These are phyloP conservation scores for Caiman crocodilus DNA, from an alignment of 2,797 vertebrate genomes.

Conservation along the genomic window DNA sequence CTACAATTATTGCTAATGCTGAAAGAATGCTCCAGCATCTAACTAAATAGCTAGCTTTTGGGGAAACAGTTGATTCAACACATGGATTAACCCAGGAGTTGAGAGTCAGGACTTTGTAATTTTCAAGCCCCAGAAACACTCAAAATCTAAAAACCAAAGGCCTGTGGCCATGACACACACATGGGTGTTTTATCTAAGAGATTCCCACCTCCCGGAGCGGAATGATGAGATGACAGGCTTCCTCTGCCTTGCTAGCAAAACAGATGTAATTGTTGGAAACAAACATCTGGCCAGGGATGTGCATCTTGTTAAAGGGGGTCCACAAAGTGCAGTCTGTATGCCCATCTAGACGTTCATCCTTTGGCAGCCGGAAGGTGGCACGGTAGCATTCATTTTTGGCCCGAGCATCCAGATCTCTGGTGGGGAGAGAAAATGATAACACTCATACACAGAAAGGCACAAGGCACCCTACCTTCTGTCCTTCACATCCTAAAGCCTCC, in stretches of 20 bases:
- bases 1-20: neutral
- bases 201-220: constrained; percentile 91
- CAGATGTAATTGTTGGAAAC: constrained; percentile 99
- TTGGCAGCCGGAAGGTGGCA: constrained; percentile 90
- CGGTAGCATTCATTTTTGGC: constrained; percentile 96
- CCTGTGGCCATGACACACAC: neutral
- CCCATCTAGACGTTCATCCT: constrained; percentile 94
- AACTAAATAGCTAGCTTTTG: neutral
- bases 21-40: neutral
- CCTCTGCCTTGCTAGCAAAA: constrained; percentile 94
- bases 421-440: neutral
- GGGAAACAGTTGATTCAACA: neutral
- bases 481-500: neutral
- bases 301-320: constrained; percentile 95
- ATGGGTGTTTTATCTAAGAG: neutral
- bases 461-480: neutral
- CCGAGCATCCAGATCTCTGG: constrained; percentile 94
- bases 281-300: constrained; percentile 95
- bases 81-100: neutral
- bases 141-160: neutral
- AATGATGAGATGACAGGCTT: constrained; percentile 95
- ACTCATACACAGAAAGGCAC: neutral
- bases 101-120: neutral
- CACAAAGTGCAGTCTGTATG: constrained; percentile 97
- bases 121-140: neutral